A percentile compares a stretch with the other conserved stretches of the same genome.
These are phyloP conservation scores for Holothuria glaberrima DNA, from an alignment of 35 echinoderm and acorn worm species.

Conservation along the genomic window DNA sequence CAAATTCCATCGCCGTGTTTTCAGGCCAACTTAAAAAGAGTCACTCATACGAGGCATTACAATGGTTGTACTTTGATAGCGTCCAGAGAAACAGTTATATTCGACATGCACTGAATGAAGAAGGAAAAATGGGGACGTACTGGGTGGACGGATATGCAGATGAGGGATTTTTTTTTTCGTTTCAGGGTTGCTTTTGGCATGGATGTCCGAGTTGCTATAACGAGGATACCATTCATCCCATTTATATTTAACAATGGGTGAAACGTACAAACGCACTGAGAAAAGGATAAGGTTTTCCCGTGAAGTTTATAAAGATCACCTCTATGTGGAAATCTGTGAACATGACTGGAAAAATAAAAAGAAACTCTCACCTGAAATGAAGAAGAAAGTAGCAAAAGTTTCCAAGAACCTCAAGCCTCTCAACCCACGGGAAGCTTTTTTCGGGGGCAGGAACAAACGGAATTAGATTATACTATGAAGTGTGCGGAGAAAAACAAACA, in stretches of 20 bases:
- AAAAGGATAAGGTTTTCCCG: background rate
- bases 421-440: constrained; percentile 14
- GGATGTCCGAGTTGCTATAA: too few species aligned
- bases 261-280: background rate
- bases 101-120: background rate
- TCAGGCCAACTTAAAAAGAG: too few species aligned
- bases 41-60: too few species aligned
- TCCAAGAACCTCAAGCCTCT: background rate
- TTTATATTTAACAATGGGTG: background rate
- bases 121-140: background rate
- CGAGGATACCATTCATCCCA: constrained; percentile 38
- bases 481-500: background rate
- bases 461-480: constrained; percentile 14
- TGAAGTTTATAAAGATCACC: background rate
- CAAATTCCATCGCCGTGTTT: too few species aligned
- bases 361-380: background rate
- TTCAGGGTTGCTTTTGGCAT: constrained; percentile 39
- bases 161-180: constrained; percentile 5
- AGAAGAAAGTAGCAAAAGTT: background rate
- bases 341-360: constrained; percentile 5
- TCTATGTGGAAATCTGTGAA: constrained; percentile 14
- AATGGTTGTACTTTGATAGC: too few species aligned
- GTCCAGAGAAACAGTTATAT: background rate
- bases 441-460: constrained; percentile 22
- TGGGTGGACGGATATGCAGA: constrained; percentile 37